Base-by-base conservation (phyloP, 2,888 invertebrate genomes). In the Caradrina clavipalpis region DNA sequence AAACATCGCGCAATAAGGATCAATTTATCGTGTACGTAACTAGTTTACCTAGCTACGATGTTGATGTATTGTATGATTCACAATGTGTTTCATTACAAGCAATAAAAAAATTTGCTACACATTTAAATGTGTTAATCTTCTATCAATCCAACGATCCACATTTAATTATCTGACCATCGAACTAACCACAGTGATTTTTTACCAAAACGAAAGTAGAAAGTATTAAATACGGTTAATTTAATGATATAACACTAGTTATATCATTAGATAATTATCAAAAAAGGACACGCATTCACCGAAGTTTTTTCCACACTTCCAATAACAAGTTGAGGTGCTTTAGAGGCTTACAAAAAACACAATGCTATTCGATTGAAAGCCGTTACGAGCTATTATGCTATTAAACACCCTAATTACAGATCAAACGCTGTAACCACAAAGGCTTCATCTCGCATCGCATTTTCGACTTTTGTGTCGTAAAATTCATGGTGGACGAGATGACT, bases 401-500 rank as follows among this genome's bases (percentile, higher is more conserved):
- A 93, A 90, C 86, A 92, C 94, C 94, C 93, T 93, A 95, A 95
- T 95, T 95, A 95, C 91, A 90, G 90, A 93, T 95, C 93, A 93
- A 95, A 94, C 91, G 91, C 86, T 88, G 89, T 88, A 91, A 94
- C 95, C 95, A 93, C 95, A 95, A 93, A 92, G 89, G 87, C 88
- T 90, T 91, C 90, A 92, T 94, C 93, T 94, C 87, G 88, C 83
- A 89, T 87, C 88, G 87, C 81, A 80, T 90, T 91, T 92, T 90
- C 86, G 83, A 92, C 93, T 93, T 92, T 94, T 93, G 93, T 92
- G 91, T 88, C 90, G 91, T 92, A 89, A 92, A 92, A 91, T 89
- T 90, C 86, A 88, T 85, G 87, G 89, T 88, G 89, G 84, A 88
- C 88, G 86, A 89, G 84, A 84, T 85, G 89, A 73, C 58, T 87